Base-by-base conservation (phyloP, 2,888 invertebrate genomes). In the Caenorhabditis japonica region DNA sequence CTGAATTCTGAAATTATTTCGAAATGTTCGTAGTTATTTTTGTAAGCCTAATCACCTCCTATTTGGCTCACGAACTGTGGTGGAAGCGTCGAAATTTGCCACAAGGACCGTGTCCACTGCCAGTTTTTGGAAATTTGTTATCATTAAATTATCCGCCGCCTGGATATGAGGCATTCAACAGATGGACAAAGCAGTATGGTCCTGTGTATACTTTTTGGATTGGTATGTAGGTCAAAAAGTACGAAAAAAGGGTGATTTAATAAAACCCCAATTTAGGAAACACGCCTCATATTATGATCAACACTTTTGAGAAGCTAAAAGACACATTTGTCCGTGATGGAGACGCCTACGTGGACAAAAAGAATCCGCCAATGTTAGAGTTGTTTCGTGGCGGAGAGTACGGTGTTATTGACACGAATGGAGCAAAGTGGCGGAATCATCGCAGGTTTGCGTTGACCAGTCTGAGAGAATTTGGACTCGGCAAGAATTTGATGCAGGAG, bases 31-130 rank as follows among this genome's bases (percentile, higher is more conserved):
- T n/a, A n/a, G n/a, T n/a, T n/a, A n/a, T n/a, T n/a, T n/a, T n/a
- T n/a, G n/a, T n/a, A n/a, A n/a, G n/a, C n/a, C n/a, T n/a, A n/a
- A n/a, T n/a, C n/a, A n/a, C n/a, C n/a, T n/a, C n/a, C 30, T 30
- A 30, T 30, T 10, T 49, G 10, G 71, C 75, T 43, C 59, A 84
- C 52, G 83, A 83, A 51, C 23, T 83, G 10, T 80, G 79, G 51
- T 83, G 80, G 77, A 83, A 83, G 46, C 71, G 83, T 13, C 58
- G 81, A 21, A 49, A 47, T 1, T 71, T 83, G 0, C 83, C 83
- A 1, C 68, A 74, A 3, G 84, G 84, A 1, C 84, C 84, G n/a
- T 62, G 44, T 3, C 83, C 83, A 2, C 73, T 69, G 66, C 71
- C 84, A 0, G 39, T 73, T 2, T 71, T 71, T 19, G 83, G 83